A percentile compares a stretch with the other conserved stretches of the same genome.
Evolutionary conservation across 1,140 invertebrate genomes (phyloP).

Genomic region (Drosophila pallidifrons): DNA sequence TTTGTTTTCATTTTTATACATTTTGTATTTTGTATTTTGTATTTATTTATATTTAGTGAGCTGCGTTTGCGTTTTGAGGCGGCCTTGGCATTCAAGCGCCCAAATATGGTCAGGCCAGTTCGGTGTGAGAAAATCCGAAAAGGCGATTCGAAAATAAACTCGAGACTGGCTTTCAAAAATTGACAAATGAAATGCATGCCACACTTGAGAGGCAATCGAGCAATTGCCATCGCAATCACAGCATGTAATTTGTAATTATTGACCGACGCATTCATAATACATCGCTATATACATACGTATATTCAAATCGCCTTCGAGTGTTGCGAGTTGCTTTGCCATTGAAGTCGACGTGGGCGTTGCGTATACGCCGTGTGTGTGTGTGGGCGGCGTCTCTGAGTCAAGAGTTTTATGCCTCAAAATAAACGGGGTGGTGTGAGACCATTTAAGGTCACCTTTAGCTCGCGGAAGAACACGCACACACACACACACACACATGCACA

Average conservation of each 20-base stretch:
- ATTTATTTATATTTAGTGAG: constrained; percentile 16
- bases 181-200: constrained; percentile 73
- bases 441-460: constrained; percentile 25
- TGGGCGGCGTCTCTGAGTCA: constrained; percentile 12
- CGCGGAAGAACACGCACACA: constrained; percentile 11
- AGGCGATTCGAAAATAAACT: constrained; percentile 22
- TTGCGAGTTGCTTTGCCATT: constrained; percentile 48
- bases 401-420: constrained; percentile 5
- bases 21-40: constrained; percentile 6
- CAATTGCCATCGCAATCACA: constrained; percentile 5
- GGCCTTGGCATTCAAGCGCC: constrained; percentile 77
- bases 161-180: constrained; percentile 53
- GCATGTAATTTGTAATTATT: constrained; percentile 58
- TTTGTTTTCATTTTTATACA: constrained; percentile 7
- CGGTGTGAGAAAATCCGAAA: constrained; percentile 63
- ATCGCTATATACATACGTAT: background rate
- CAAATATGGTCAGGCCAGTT: constrained; percentile 70
- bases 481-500: background rate
- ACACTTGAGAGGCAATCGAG: constrained; percentile 17
- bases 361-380: constrained; percentile 43
- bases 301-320: constrained; percentile 11
- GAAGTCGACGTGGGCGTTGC: constrained; percentile 52
- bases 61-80: constrained; percentile 25
- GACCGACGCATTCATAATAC: constrained; percentile 19
- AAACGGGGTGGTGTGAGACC: constrained; percentile 17